A percentile compares a stretch with the other conserved stretches of the same genome.
These are phyloP conservation scores for Phrynocephalus guinanensis DNA, from an alignment of 2,797 vertebrate species.

Conservation along the genomic window DNA sequence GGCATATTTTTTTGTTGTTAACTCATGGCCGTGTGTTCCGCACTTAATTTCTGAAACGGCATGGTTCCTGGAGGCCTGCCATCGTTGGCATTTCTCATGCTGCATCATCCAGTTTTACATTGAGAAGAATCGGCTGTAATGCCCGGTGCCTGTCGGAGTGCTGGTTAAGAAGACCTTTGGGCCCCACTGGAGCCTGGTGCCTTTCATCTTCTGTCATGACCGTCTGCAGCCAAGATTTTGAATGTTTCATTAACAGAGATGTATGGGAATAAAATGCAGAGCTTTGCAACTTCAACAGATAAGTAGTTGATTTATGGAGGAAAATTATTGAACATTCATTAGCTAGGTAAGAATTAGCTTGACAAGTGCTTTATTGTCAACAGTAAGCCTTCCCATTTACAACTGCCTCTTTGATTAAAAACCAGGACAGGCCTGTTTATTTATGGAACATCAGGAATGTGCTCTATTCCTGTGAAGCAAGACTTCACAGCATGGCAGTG, in stretches of 20 bases:
- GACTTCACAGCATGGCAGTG: slow-evolving; percentile 14
- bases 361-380: slow-evolving; percentile 10
- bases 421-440: slow-evolving; percentile 8
- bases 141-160: neutral
- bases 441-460: slow-evolving; percentile 26
- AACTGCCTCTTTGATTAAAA: slow-evolving; percentile 23
- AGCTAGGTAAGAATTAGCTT: neutral
- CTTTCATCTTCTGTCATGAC: neutral
- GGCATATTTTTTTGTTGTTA: neutral
- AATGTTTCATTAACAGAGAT: neutral
- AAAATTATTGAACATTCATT: slow-evolving; percentile 9
- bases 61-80: neutral
- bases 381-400: slow-evolving; percentile 3
- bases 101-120: neutral
- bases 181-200: neutral
- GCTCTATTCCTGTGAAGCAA: slow-evolving; percentile 29
- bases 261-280: neutral
- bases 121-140: neutral
- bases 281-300: neutral
- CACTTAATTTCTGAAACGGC: neutral
- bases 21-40: neutral
- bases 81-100: neutral
- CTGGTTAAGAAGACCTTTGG: neutral
- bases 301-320: slow-evolving; percentile 19
- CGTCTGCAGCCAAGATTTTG: neutral